Base-by-base conservation (phyloP, 1,140 invertebrate genomes). In the Drosophila sturtevanti region DNA sequence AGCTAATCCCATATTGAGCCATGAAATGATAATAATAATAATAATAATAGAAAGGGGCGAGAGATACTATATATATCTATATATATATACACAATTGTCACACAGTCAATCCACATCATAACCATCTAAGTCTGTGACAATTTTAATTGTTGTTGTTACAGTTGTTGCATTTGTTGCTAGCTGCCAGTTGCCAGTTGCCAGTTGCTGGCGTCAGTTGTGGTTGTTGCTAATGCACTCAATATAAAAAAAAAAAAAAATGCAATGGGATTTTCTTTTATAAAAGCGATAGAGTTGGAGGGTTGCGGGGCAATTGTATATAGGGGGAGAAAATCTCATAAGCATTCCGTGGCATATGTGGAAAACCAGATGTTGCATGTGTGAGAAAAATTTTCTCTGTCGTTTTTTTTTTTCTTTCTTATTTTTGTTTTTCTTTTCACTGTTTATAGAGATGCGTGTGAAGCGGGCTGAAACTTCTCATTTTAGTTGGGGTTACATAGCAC, bases 121-220 rank as follows among this genome's bases (percentile, higher is more conserved):
- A 31, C 79, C 82, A 86, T 87, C 82, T 87, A 79, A 68, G 82
- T 79, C 84, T 73, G 82, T 67, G 82, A 87, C 84, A 89, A 31
- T 87, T 89, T 89, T 87, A 87, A 87, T 87, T 86, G 81, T 60
- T 60, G 73, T 72, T 69, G 68, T 67, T 75, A 56, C 37, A 48
- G 58, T 37, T 61, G 48, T 48, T 60, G 77, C 16, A n/a, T n/a
- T n/a, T n/a, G n/a, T n/a, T n/a, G n/a, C n/a, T n/a, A n/a, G n/a
- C n/a, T n/a, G n/a, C n/a, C n/a, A n/a, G n/a, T n/a, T n/a, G n/a
- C n/a, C n/a, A n/a, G n/a, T n/a, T 68, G 27, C 0, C 27, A 31
- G 27, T 31, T 31, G 27, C 27, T 31, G 27, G 27, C 27, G 27
- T 31, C 27, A 31, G 81, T 60, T 60, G 73, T 72, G 66, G 68